Evolutionary conservation across 23 tunicate species (phyloP).

Genomic region (Aplidium turbinatum): DNA sequence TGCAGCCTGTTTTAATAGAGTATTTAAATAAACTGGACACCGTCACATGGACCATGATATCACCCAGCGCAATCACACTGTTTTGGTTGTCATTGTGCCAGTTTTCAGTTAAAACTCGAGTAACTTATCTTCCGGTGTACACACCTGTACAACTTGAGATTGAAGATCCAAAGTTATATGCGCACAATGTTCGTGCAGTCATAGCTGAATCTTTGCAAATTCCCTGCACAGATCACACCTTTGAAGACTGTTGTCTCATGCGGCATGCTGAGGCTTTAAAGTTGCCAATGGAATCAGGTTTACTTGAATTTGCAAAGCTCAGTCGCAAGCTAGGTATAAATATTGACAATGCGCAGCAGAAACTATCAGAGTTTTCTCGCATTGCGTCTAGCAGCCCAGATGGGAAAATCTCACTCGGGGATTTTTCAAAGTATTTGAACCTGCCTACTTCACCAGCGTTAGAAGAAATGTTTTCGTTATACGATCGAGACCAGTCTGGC

Average conservation of each 20-base stretch:
- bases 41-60: constrained; percentile 42
- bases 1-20: constrained; percentile 64
- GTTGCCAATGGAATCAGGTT: constrained; percentile 52
- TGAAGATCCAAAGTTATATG: constrained; percentile 69
- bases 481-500: constrained; percentile 43
- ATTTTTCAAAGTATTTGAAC: constrained; percentile 39
- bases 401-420: constrained; percentile 49
- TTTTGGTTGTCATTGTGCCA: constrained; percentile 82
- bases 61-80: constrained; percentile 38
- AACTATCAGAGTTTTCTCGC: constrained; percentile 32
- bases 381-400: constrained; percentile 26
- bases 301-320: constrained; percentile 44
- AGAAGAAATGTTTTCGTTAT: constrained; percentile 52
- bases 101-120: constrained; percentile 43
- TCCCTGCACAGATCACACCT: constrained; percentile 68
- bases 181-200: constrained; percentile 51
- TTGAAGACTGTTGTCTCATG: constrained; percentile 76
- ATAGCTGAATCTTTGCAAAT: constrained; percentile 41
- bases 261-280: constrained; percentile 35
- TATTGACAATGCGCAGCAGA: constrained; percentile 23
- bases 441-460: constrained; percentile 45
- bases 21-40: constrained; percentile 56
- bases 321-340: constrained; percentile 29
- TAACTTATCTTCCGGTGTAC: constrained; percentile 67
- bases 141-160: constrained; percentile 51